Percentiles rank a stretch among this genome's conserved stretches.
phyloP scores from a whole-genome alignment of 1,140 invertebrate genomes.

The Bombus superbus region DNA sequence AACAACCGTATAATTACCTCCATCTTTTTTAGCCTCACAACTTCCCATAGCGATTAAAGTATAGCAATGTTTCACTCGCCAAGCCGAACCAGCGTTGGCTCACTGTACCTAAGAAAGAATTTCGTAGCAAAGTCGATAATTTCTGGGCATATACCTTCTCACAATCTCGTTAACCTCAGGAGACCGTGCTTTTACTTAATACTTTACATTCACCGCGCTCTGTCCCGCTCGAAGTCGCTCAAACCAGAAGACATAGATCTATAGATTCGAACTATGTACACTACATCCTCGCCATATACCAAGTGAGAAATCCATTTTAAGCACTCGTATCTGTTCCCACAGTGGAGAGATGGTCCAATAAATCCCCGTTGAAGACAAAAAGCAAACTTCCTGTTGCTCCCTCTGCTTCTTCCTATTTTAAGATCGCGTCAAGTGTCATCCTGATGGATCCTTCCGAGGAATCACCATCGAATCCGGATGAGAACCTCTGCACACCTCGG shows the following conservation, averaged over 20 bases:
- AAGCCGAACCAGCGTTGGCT: background rate
- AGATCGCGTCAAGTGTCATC: conserved; percentile 49
- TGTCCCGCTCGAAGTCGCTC: background rate
- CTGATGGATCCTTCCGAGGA: background rate
- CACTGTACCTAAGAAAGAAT: background rate
- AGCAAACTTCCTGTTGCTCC: conserved; percentile 39
- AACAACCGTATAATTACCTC: background rate
- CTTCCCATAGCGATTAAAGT: background rate
- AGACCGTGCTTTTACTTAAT: background rate
- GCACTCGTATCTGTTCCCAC: conserved; percentile 11
- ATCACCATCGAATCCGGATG: background rate
- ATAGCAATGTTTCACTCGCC: background rate
- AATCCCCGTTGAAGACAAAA: conserved; percentile 40
- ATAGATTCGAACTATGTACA: background rate
- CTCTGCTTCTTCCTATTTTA: conserved; percentile 31
- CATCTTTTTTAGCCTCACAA: background rate
- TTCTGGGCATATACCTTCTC: background rate
- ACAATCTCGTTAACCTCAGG: conserved; percentile 1
- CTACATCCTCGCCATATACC: background rate
- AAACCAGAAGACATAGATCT: background rate
- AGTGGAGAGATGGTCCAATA: conserved; percentile 1
- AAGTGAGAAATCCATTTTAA: conserved; percentile 20
- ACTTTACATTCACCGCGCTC: background rate
- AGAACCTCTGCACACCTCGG: conserved; percentile 51
- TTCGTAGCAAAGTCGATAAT: background rate